Percentiles rank a stretch among this genome's conserved stretches.
Conservation (phyloP, 2,797 vertebrate genomes). For the Sebastes iracundus region DNA sequence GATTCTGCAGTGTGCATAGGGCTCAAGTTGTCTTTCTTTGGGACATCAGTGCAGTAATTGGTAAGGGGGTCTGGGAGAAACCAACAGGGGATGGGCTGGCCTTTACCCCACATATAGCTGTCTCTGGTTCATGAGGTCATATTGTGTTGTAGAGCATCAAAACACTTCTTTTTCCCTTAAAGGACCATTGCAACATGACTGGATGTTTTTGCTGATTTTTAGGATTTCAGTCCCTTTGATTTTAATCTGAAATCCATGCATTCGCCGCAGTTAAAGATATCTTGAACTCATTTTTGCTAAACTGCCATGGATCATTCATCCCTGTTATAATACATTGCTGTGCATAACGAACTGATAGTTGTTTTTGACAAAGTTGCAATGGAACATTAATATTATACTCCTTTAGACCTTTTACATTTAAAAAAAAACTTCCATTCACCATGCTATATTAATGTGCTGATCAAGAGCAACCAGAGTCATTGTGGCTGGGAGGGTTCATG, state of each 20-base stretch:
- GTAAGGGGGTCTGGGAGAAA: constrained; percentile 2
- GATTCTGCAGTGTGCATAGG: constrained; percentile 13
- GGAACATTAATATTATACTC: not conserved
- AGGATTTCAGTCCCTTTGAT: not conserved
- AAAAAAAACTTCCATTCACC: not conserved
- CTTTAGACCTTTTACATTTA: not conserved
- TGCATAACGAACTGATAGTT: not conserved
- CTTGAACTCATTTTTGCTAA: not conserved
- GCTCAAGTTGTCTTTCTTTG: constrained; percentile 40
- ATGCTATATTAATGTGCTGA: not conserved
- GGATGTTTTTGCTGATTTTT: not conserved
- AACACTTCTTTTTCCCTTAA: not conserved
- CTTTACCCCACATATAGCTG: constrained; percentile 7
- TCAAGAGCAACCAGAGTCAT: not conserved
- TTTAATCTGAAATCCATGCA: not conserved
- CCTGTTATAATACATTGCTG: not conserved
- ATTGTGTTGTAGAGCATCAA: not conserved
- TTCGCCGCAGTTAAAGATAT: not conserved
- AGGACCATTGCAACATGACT: not conserved
- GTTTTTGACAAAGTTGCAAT: not conserved
- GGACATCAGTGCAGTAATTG: constrained; percentile 49
- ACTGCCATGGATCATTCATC: not conserved
- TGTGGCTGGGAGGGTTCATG: not conserved
- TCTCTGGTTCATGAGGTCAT: constrained; percentile 12
- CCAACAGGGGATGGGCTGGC: constrained; percentile 1